phyloP scores from a whole-genome alignment of 2,797 vertebrate genomes.

The Labeo calbasu region DNA sequence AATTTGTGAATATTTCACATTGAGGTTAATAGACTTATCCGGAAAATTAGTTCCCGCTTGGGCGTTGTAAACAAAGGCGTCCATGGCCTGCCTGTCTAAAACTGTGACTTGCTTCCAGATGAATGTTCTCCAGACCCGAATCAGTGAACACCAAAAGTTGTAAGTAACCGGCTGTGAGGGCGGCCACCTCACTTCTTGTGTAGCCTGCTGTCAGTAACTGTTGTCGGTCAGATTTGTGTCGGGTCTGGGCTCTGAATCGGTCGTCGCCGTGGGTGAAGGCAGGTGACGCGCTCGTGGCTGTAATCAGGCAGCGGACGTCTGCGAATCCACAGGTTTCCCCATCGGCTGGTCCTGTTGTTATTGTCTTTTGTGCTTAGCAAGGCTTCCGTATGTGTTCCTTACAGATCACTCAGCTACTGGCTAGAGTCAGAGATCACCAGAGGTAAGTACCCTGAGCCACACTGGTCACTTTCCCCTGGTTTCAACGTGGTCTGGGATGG shows the following conservation, averaged over 20 bases:
- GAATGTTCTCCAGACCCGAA: constrained; percentile 71
- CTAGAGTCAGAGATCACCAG: constrained; percentile 69
- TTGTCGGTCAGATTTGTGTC: constrained; percentile 51
- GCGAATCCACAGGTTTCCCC: constrained; percentile 37
- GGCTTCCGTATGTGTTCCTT: constrained; percentile 66
- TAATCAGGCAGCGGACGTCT: constrained; percentile 38
- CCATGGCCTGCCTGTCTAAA: constrained; percentile 62
- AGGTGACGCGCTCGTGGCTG: constrained; percentile 45
- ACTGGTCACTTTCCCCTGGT: constrained; percentile 57
- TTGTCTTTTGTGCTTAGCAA: constrained; percentile 61
- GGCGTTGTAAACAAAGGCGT: constrained; percentile 35
- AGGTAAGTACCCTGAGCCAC: constrained; percentile 67
- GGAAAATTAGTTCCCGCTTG: neutral
- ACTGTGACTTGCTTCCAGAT: constrained; percentile 74
- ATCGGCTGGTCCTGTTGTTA: constrained; percentile 17
- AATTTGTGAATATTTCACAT: neutral
- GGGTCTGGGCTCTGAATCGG: constrained; percentile 37
- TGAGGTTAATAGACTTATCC: neutral
- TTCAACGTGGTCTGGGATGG: constrained; percentile 48
- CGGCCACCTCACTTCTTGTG: constrained; percentile 61
- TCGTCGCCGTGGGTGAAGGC: constrained; percentile 22
- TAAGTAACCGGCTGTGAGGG: constrained; percentile 69
- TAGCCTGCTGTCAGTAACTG: constrained; percentile 60
- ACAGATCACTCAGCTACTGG: constrained; percentile 76
- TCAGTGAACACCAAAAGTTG: constrained; percentile 77